Conservation (phyloP, 2,113 vertebrate genomes). For the Leucopsar rothschildi region DNA sequence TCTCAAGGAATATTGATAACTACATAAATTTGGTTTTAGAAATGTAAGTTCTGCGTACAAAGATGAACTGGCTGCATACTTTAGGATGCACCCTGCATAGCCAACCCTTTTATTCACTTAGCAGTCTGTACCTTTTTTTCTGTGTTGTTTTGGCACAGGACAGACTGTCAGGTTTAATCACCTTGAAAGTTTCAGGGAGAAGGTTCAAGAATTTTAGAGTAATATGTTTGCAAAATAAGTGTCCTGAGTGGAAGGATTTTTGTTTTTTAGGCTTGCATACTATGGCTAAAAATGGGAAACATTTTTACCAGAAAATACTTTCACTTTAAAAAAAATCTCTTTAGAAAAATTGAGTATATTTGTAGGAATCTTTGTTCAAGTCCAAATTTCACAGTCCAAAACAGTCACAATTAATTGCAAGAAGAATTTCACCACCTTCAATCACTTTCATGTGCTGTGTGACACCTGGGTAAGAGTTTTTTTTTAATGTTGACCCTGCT, state of each 20-base stretch:
- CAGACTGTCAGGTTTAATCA: neutral
- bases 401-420: neutral
- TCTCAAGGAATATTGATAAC: neutral
- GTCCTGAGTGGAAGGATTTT: neutral
- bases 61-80: neutral
- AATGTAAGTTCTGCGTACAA: neutral
- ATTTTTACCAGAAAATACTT: neutral
- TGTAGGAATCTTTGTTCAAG: neutral
- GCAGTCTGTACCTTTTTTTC: neutral
- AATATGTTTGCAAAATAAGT: neutral
- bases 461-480: accelerated
- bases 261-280: neutral
- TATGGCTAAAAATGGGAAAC: neutral
- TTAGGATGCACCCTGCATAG: neutral
- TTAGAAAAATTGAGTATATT: neutral
- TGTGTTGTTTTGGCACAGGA: neutral
- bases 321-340: neutral
- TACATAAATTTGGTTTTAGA: neutral
- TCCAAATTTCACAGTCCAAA: neutral
- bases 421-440: neutral
- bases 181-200: neutral
- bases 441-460: neutral
- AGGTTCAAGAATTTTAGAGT: neutral
- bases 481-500: neutral
- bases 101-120: neutral